Percentiles rank a stretch among this genome's conserved stretches.
These are phyloP conservation scores for Gadopsis bispinosus DNA, from an alignment of 2,797 vertebrate species.

Conservation along the genomic window DNA sequence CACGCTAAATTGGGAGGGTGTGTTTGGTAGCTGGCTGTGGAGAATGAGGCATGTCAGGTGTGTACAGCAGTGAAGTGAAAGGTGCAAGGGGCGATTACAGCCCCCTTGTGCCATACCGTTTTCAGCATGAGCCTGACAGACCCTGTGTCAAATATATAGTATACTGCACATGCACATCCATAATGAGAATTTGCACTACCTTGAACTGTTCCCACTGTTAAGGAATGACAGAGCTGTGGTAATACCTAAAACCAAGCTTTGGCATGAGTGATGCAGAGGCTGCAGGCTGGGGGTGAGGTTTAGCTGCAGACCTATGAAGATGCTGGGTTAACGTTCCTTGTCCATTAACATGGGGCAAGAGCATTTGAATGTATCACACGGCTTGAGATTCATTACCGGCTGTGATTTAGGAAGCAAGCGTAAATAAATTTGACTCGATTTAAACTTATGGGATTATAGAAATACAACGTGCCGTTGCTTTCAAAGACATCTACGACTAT, in stretches of 20 bases:
- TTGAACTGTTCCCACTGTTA: neutral
- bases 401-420: conserved; percentile 1
- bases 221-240: neutral
- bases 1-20: too few relatives aligned
- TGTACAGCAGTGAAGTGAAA: neutral
- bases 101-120: neutral
- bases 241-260: conserved; percentile 87
- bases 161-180: neutral
- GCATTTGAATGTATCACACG: neutral
- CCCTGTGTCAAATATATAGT: neutral
- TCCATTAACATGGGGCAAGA: neutral
- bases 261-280: conserved; percentile 80
- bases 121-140: neutral
- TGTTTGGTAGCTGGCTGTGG: too few relatives aligned
- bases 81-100: neutral
- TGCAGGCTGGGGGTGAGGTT: conserved; percentile 73
- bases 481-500: neutral
- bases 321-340: conserved; percentile 29
- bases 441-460: neutral
- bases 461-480: neutral
- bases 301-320: conserved; percentile 80
- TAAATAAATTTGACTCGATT: neutral
- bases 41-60: too few relatives aligned
- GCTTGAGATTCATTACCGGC: neutral
- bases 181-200: neutral